A percentile compares a stretch with the other conserved stretches of the same genome.
These are phyloP conservation scores for Enteromius argenteus DNA, from an alignment of 2,797 vertebrate species.

Conservation along the genomic window DNA sequence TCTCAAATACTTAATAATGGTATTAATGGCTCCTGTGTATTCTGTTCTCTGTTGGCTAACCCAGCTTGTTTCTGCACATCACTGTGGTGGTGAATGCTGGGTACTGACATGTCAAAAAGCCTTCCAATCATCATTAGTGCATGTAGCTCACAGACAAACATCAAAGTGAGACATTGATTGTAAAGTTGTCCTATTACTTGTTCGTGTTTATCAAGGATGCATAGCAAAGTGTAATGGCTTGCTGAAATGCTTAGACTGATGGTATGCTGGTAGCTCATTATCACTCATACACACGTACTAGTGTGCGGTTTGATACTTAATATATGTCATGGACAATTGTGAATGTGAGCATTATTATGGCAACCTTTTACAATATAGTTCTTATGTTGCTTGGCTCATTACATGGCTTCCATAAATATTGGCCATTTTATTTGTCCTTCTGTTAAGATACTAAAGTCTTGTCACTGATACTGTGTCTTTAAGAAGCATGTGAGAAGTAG, in stretches of 20 bases:
- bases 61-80: not conserved
- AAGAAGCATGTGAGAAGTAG: conserved; percentile 74
- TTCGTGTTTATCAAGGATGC: conserved; percentile 1
- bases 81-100: not conserved
- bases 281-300: not conserved
- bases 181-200: not conserved
- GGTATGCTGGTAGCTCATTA: not conserved
- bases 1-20: not conserved
- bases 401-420: not conserved
- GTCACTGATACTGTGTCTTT: conserved; percentile 78
- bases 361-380: not conserved
- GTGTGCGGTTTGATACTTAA: not conserved
- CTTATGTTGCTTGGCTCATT: not conserved
- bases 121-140: conserved; percentile 27
- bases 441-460: not conserved
- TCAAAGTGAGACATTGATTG: not conserved
- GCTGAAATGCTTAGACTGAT: not conserved
- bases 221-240: not conserved
- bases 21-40: not conserved
- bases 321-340: not conserved
- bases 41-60: not conserved
- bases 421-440: not conserved
- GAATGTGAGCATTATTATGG: not conserved
- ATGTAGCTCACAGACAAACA: not conserved
- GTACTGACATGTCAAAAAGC: conserved; percentile 19